Base-by-base conservation (phyloP, 2,113 vertebrate species). In the Platysternon megacephalum region DNA sequence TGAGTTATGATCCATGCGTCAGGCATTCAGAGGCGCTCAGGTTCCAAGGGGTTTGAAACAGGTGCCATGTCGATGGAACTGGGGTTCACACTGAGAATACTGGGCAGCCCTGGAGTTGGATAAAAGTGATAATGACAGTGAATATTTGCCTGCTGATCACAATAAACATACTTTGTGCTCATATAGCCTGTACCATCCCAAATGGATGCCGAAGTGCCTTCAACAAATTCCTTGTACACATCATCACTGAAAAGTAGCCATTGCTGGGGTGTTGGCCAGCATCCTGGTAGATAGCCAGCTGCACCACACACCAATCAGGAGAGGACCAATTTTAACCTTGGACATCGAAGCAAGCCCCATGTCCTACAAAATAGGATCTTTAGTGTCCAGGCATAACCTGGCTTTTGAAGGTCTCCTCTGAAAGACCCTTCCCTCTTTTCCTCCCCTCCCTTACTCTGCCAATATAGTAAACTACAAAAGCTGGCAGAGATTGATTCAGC, bases 61-160 rank as follows among this genome's bases (percentile, higher is more conserved):
- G 42, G 42, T 44, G 24, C 42, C 44, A 28, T 17, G 72, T 80
- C 42, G 52, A 44, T 0, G 3, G 82, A n/a, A 72, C n/a, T 11
- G 35, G n/a, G 65, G n/a, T 3, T 72, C 65, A n/a, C 6, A 1
- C 26, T 8, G 42, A 44, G 42, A 78, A 46, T 44, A 78, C 39
- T 12, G 74, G 26, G 42, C 42, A 46, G 26, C 46, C 86, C 95
- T 96, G 93, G 58, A 86, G 53, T 88, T 61, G 46, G 68, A 89
- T 21, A 35, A 79, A 85, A 83, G 32, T 80, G 84, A 24, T 1
- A 72, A 83, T 16, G 24, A 48, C 65, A 91, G 79, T 90, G 52
- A n/a, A 86, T 48, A 68, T 87, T 89, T 85, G 65, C 55, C 80
- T 89, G 76, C 86, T 61, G 26, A 28, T 51, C 61, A 11, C 61